Evolutionary conservation across 2,113 vertebrate species (phyloP).

Genomic region (Xenopus tropicalis): UCB_Xtro_10.0 CM004443.2:171786501-171787000

Average conservation of each 20-base stretch:
- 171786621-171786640: constrained; percentile 27
- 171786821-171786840: constrained; percentile 7
- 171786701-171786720: constrained; percentile 29
- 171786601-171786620: constrained; percentile 27
- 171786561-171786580: too few relatives aligned
- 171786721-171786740: constrained; percentile 15
- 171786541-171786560: too few relatives aligned
- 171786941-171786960: not conserved
- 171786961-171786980: too few relatives aligned
- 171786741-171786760: constrained; percentile 8
- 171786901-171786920: not conserved
- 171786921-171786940: constrained; percentile 14
- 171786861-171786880: constrained; percentile 28
- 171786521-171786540: too few relatives aligned
- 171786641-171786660: constrained; percentile 27
- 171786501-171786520: too few relatives aligned
- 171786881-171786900: constrained; percentile 12
- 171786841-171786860: constrained; percentile 19
- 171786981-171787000: too few relatives aligned
- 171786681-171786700: constrained; percentile 38
- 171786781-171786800: constrained; percentile 26
- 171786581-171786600: not conserved
- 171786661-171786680: constrained; percentile 12
- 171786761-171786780: constrained; percentile 23
- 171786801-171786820: constrained; percentile 25